Base-by-base conservation (phyloP, 2,113 vertebrate genomes). In the Craseonycteris thonglongyai region DNA sequence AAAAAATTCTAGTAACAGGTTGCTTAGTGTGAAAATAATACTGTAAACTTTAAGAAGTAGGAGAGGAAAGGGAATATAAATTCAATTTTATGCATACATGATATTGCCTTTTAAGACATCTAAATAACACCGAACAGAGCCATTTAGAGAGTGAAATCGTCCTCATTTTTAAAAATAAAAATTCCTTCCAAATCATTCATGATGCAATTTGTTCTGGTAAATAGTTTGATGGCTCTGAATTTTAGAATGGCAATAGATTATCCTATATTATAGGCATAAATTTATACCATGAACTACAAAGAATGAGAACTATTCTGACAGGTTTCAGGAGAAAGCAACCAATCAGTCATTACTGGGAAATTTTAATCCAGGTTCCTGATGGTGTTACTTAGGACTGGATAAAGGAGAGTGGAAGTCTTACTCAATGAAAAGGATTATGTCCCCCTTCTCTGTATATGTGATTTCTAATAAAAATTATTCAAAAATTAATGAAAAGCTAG, bases 81-180 rank as follows among this genome's bases (percentile, higher is more conserved):
- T 81, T 54, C 13, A 92, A 59, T 38, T 83, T 78, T 74, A 79
- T 78, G 11, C 33, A 76, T 61, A 33, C 7, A 47, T 63, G 35
- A 42, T 74, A 10, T 86, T 72, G 79, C 3, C 56, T 82, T 83
- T 94, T 56, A 80, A 90, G 65, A n/a, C 1, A 15, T 58, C 47
- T 42, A 72, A 87, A 75, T 86, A 88, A 68, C 92, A 90, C 69
- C 42, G 49, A 96, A 93, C 78, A 30, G 76, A 92, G 49, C 19
- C 16, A 38, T 75, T 38, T 69, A 69, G 28, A 91, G 18, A n/a
- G 21, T 88, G 21, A 93, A 94, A 91, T 35, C 21, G 13, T 88
- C 40, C 35, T 90, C 18, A 26, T 75, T 86, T 68, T 51, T 6
- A 81, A 78, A 95, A 92, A 12, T 58, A 66, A 91, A 74, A 91